Evolutionary conservation across 2,113 vertebrate species (phyloP).

Genomic region (Pogona vitticeps): DNA sequence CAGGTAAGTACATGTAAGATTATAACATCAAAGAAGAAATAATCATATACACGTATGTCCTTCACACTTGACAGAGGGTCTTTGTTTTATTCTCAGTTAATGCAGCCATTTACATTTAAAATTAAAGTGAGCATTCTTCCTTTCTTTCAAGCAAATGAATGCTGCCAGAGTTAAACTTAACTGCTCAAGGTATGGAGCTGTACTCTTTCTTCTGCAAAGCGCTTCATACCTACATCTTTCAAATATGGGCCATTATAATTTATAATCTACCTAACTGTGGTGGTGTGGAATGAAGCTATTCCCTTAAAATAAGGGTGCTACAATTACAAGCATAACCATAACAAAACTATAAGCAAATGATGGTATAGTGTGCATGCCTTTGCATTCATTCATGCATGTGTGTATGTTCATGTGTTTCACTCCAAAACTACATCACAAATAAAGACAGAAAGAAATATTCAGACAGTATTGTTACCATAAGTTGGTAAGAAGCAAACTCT

Average conservation of each 20-base stretch:
- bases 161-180: background rate
- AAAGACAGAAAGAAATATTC: constrained; percentile 25
- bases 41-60: background rate
- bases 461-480: background rate
- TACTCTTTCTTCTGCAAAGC: background rate
- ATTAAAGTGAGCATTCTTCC: background rate
- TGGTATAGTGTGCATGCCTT: too few relatives aligned
- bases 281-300: background rate
- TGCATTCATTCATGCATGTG: background rate
- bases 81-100: background rate
- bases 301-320: background rate
- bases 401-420: constrained; percentile 5
- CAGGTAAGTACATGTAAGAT: background rate
- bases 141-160: background rate
- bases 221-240: background rate
- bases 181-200: background rate
- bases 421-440: background rate
- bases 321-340: background rate
- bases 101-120: background rate
- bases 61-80: background rate
- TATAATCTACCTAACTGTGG: background rate
- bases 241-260: background rate
- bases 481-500: constrained; percentile 15
- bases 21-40: background rate
- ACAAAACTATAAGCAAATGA: background rate